phyloP scores from a whole-genome alignment of 1,140 invertebrate genomes.

The Babylonia areolata region DNA sequence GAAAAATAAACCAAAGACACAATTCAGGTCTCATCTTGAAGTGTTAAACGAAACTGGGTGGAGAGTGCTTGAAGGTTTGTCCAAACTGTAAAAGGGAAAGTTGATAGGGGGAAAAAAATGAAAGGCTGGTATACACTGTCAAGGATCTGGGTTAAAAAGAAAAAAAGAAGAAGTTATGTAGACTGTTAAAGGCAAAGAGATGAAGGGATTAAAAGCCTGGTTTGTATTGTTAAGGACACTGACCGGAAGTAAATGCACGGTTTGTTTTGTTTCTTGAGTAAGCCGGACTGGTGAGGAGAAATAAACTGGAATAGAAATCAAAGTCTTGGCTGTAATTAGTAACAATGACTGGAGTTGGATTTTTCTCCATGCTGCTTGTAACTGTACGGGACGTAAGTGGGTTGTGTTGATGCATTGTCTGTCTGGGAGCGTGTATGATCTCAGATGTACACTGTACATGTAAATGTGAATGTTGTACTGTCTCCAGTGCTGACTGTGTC shows the following conservation, averaged over 20 bases:
- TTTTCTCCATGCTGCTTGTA: neutral
- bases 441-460: neutral
- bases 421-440: conserved; percentile 9
- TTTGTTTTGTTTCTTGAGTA: neutral
- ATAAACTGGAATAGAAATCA: neutral
- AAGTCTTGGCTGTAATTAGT: neutral
- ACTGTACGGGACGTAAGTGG: neutral
- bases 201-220: neutral
- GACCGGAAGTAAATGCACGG: neutral
- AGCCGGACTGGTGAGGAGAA: neutral
- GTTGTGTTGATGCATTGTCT: neutral
- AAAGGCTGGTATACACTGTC: neutral
- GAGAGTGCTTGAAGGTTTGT: neutral
- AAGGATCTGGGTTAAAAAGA: neutral
- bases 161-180: neutral
- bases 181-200: too few species aligned
- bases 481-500: neutral
- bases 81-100: neutral
- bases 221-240: neutral
- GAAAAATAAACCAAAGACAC: neutral
- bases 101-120: neutral
- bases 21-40: neutral
- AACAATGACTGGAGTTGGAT: neutral
- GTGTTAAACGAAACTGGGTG: neutral
- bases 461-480: conserved; percentile 7